Base-by-base conservation (phyloP, 2,888 invertebrate species). In the Conchocele bisecta region DNA sequence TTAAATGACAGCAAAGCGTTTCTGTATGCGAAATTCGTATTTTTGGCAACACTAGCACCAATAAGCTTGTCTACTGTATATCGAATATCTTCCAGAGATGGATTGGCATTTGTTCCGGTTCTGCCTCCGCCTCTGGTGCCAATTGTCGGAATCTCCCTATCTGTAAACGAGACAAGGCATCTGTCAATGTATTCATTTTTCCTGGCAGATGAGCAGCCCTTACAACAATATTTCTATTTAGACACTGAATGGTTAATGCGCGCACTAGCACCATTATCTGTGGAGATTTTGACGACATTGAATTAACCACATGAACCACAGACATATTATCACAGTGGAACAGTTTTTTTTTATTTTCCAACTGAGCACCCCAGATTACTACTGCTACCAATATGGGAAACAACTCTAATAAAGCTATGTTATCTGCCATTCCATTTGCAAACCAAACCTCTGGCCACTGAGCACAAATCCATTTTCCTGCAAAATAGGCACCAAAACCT, bases 291-390 rank as follows among this genome's bases (percentile, higher is more conserved):
- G 59, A 59, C 11, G 65, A 48, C 46, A 22, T 13, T 24, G 26
- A 26, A 24, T 65, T 71, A 13, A 71, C n/a, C 39, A 71, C 60
- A 11, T 39, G 17, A n/a, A 71, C 71, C 9, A 65, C 59, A 39
- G 65, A 41, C 31, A 24, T 20, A 41, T 71, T 71, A 37, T 71
- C 71, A 42, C 35, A 64, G 28, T 46, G 28, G 28, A 64, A 64
- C 20, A 24, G 17, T 4, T 56, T 29, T 28, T 56, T 64, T 44
- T 64, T 64, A 35, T 56, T 54, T 22, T 33, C 13, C 17, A 56
- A 15, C 20, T 37, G 15, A 22, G 17, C 7, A 3, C 51, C 58
- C 66, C 51, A 66, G 1, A 58, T 15, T 35, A 44, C 41, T n/a
- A 66, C 15, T 3, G 48, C 17, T 3, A 66, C 6, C 3, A 58